These are phyloP conservation scores for Eristalis intricaria DNA, from an alignment of 2,888 invertebrate genomes.

Conservation along the genomic window DNA sequence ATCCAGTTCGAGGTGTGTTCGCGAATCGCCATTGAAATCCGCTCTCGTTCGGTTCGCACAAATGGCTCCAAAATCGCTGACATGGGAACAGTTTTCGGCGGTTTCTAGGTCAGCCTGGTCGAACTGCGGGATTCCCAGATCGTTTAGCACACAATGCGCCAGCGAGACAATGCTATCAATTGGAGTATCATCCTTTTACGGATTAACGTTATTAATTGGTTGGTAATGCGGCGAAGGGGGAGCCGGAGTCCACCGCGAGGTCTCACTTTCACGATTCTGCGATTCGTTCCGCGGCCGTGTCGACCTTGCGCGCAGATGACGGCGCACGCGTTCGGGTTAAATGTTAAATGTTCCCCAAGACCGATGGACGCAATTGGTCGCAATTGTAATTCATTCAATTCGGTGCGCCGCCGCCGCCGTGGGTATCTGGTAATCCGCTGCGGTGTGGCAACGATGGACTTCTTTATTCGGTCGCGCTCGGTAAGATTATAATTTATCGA, in stretches of 20 bases:
- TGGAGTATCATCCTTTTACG: constrained; percentile 49
- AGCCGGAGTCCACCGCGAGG: constrained; percentile 29
- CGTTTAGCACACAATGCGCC: constrained; percentile 20
- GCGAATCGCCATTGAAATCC: constrained; percentile 25
- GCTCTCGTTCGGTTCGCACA: neutral
- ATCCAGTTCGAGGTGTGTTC: constrained; percentile 4
- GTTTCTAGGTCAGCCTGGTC: constrained; percentile 30
- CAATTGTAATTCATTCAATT: constrained; percentile 27
- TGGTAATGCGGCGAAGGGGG: constrained; percentile 4
- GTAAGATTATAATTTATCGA: neutral
- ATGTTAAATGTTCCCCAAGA: constrained; percentile 35
- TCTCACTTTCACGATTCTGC: constrained; percentile 32
- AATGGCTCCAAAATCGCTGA: constrained; percentile 1
- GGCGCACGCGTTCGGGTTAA: constrained; percentile 31
- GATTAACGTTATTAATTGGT: constrained; percentile 41
- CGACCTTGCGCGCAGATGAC: constrained; percentile 17
- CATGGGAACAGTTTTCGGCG: constrained; percentile 23
- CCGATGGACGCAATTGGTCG: constrained; percentile 27
- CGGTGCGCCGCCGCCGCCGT: neutral
- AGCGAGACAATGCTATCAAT: constrained; percentile 31
- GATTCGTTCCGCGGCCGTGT: constrained; percentile 25
- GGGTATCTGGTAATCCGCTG: neutral
- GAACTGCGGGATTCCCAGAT: constrained; percentile 18
- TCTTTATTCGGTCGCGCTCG: neutral
- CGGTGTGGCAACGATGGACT: neutral